Conservation (phyloP, 2,797 vertebrate genomes). For the Buphagus erythrorhynchus region DNA sequence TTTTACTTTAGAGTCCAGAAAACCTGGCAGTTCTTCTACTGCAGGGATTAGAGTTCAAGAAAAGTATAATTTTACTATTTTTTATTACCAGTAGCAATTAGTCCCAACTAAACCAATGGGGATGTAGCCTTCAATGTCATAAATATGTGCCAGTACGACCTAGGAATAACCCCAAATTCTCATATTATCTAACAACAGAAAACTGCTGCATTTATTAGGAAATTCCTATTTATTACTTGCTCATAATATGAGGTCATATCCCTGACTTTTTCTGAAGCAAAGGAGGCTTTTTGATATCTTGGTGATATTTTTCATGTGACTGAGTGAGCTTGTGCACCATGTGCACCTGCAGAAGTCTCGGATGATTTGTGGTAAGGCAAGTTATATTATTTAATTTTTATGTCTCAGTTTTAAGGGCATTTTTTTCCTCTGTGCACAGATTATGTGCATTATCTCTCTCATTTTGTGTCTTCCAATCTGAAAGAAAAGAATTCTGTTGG, state of each 20-base stretch:
- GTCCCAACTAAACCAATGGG: neutral
- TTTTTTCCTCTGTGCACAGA: neutral
- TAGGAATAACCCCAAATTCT: neutral
- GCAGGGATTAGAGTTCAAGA: neutral
- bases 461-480: neutral
- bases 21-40: neutral
- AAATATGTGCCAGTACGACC: neutral
- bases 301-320: neutral
- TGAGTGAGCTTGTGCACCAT: neutral
- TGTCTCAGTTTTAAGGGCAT: neutral
- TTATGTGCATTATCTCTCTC: neutral
- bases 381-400: neutral
- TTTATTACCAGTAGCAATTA: neutral
- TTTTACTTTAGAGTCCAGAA: neutral
- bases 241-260: neutral
- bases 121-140: neutral
- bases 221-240: neutral
- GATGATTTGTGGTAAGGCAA: neutral
- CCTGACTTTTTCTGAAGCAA: neutral
- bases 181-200: neutral
- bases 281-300: neutral
- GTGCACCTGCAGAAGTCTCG: neutral
- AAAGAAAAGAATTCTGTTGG: neutral
- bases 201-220: neutral
- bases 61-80: neutral